Conservation (phyloP, 2,888 invertebrate species). For the Pristionchus maxplancki region DNA sequence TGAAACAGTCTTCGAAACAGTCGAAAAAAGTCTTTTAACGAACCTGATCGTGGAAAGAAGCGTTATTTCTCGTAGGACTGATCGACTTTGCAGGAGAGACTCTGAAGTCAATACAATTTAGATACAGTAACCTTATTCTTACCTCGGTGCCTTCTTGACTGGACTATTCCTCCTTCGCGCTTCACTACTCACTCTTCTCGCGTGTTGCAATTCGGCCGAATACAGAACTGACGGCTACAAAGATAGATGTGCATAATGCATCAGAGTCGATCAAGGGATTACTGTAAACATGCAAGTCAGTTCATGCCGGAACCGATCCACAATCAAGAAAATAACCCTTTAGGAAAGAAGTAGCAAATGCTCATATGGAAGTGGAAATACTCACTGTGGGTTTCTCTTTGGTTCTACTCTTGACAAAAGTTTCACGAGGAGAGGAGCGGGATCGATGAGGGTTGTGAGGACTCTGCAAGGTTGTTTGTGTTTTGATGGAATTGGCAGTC, state of each 20-base stretch:
- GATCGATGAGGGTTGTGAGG: slow-evolving; percentile 21
- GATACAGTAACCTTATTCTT: not conserved
- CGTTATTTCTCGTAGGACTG: not conserved
- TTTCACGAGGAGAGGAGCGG: slow-evolving; percentile 14
- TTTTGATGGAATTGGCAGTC: not conserved
- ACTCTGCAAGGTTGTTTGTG: not conserved
- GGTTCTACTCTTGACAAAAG: not conserved
- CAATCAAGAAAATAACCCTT: too few relatives aligned
- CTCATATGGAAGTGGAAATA: not conserved
- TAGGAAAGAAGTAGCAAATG: too few relatives aligned
- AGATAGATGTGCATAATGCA: not conserved
- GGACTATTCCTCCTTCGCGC: not conserved
- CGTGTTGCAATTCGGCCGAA: slow-evolving; percentile 38
- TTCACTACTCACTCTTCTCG: slow-evolving; percentile 3
- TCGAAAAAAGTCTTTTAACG: not conserved
- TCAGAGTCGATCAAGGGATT: not conserved
- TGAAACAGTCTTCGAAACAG: not conserved
- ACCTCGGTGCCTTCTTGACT: not conserved
- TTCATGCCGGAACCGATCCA: too few relatives aligned
- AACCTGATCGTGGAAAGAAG: slow-evolving; percentile 11
- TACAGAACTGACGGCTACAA: slow-evolving; percentile 41
- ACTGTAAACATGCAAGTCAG: too few relatives aligned
- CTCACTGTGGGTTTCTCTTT: not conserved
- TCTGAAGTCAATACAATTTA: slow-evolving; percentile 1
- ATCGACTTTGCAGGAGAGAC: slow-evolving; percentile 4